phyloP scores from a whole-genome alignment of 2,797 vertebrate species.

The Cossypha dichroa region DNA sequence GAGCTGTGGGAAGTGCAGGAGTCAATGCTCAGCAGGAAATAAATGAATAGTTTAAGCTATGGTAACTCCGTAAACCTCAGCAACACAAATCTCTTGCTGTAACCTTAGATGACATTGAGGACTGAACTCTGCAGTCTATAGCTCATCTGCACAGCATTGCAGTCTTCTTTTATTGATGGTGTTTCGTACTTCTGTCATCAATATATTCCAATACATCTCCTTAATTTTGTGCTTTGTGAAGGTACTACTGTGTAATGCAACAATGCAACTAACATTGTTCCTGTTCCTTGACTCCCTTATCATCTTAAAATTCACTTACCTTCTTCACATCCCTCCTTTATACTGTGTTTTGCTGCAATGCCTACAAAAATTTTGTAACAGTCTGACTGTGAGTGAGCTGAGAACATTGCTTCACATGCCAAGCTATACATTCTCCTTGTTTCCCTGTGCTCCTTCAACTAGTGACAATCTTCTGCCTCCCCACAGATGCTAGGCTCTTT shows the following conservation, averaged over 20 bases:
- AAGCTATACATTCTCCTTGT: not conserved
- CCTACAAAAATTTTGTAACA: slow-evolving; percentile 39
- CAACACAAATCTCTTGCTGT: not conserved
- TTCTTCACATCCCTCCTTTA: slow-evolving; percentile 22
- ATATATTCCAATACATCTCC: not conserved
- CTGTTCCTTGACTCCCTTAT: not conserved
- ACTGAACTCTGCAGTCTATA: not conserved
- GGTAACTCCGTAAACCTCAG: not conserved
- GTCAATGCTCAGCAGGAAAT: slow-evolving; percentile 4
- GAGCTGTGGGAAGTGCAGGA: not conserved
- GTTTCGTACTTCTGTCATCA: not conserved
- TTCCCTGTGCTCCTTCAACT: not conserved
- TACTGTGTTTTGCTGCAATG: slow-evolving; percentile 24
- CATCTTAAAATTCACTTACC: slow-evolving; percentile 8
- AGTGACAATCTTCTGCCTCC: not conserved
- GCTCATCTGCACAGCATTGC: not conserved
- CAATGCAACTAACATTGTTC: not conserved
- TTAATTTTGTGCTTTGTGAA: not conserved
- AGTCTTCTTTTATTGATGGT: not conserved
- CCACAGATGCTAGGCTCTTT: not conserved
- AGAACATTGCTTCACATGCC: not conserved
- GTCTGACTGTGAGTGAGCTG: slow-evolving; percentile 1
- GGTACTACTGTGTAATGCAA: not conserved
- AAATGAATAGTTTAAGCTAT: slow-evolving; percentile 15
- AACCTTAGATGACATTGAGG: slow-evolving; percentile 36